A percentile compares a stretch with the other conserved stretches of the same genome.
These are phyloP conservation scores for Stichodactyla helianthus DNA, from an alignment of 64 coral and sea anemone species.

Conservation along the genomic window DNA sequence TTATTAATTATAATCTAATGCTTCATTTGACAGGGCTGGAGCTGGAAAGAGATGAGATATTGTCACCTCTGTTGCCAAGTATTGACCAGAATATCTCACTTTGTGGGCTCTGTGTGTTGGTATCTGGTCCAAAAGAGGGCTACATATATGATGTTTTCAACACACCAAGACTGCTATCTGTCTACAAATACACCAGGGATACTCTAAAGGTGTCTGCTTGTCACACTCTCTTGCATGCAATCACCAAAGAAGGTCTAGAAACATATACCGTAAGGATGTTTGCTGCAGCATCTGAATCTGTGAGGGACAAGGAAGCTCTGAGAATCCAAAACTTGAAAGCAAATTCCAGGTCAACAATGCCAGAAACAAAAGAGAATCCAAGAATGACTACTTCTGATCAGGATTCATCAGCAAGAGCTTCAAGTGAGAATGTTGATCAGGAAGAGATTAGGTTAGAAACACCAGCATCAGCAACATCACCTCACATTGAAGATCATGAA, in stretches of 20 bases:
- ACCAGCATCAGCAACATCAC: background rate
- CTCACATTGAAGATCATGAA: background rate
- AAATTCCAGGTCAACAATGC: background rate
- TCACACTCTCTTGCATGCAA: conserved; percentile 72
- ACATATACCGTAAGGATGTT: conserved; percentile 91
- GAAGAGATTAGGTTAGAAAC: background rate
- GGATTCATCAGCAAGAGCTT: background rate
- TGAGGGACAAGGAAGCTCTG: conserved; percentile 8
- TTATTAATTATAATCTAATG: background rate
- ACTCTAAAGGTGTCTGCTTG: conserved; percentile 60
- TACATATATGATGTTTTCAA: conserved; percentile 69
- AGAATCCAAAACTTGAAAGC: background rate
- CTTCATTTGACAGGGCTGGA: background rate
- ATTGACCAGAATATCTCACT: conserved; percentile 28
- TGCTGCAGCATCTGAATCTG: conserved; percentile 72
- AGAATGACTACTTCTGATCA: background rate
- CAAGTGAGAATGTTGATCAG: background rate
- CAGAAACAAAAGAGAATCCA: background rate
- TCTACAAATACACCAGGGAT: conserved; percentile 73
- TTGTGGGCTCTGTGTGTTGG: conserved; percentile 70
- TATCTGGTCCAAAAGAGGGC: conserved; percentile 87
- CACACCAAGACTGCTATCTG: conserved; percentile 47
- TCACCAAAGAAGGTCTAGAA: conserved; percentile 74
- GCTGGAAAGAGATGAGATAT: background rate
- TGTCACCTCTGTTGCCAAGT: conserved; percentile 17